A percentile compares a stretch with the other conserved stretches of the same genome.
phyloP scores from a whole-genome alignment of 2,113 vertebrate species.

The Dolichallabes microphthalmus region DNA sequence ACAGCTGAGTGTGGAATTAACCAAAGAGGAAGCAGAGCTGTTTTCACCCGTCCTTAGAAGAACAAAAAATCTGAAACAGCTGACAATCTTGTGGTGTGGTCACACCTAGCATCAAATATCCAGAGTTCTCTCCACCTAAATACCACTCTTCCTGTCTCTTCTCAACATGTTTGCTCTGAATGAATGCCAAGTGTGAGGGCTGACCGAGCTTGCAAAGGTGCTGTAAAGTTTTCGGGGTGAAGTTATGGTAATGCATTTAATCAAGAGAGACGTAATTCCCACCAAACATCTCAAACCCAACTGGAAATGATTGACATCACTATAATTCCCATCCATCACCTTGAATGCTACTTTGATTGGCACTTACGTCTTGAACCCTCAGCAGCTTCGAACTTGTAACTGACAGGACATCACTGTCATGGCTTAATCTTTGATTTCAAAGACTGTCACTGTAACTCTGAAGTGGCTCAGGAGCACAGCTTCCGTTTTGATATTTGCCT shows the following conservation, averaged over 20 bases:
- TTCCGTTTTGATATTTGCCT: constrained; percentile 50
- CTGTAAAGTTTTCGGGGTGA: neutral
- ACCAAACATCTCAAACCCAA: neutral
- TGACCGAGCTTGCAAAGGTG: neutral
- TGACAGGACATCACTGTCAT: constrained; percentile 12
- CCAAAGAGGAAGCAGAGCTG: neutral
- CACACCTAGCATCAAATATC: constrained; percentile 52
- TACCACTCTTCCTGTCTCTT: constrained; percentile 43
- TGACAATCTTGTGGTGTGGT: constrained; percentile 44
- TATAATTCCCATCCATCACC: neutral
- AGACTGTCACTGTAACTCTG: neutral
- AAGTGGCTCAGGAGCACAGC: neutral
- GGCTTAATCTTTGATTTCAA: neutral
- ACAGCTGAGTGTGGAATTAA: constrained; percentile 19
- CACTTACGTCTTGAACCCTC: neutral
- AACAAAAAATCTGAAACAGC: constrained; percentile 51
- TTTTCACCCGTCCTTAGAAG: constrained; percentile 18
- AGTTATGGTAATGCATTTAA: neutral
- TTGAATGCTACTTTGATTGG: too few relatives aligned
- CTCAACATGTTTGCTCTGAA: constrained; percentile 45
- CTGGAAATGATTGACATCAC: neutral
- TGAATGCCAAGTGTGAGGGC: constrained; percentile 38
- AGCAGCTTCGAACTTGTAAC: neutral
- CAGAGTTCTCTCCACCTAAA: constrained; percentile 42
- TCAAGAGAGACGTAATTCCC: neutral